phyloP scores from a whole-genome alignment of 1,140 invertebrate genomes.

The Papilio dardanus region DNA sequence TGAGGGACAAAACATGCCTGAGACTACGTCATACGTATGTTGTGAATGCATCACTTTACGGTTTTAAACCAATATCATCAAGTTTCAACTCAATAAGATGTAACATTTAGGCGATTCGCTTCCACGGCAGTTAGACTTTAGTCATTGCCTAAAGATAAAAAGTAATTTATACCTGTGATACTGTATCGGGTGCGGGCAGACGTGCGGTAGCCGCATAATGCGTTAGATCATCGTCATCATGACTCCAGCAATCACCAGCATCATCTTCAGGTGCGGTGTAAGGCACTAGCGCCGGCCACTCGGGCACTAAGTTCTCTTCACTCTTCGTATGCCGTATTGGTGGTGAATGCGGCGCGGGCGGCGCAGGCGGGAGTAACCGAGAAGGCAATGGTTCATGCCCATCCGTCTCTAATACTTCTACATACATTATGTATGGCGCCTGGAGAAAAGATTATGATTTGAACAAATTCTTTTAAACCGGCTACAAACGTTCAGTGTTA shows the following conservation, averaged over 20 bases:
- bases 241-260: conserved; percentile 89
- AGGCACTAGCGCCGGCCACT: conserved; percentile 70
- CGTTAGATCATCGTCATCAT: conserved; percentile 96
- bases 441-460: conserved; percentile 58
- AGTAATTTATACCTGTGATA: conserved; percentile 66
- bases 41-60: too few relatives aligned
- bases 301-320: conserved; percentile 92
- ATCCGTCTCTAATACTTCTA: conserved; percentile 97
- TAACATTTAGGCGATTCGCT: too few relatives aligned
- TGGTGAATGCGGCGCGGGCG: conserved; percentile 73
- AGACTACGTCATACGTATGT: too few relatives aligned
- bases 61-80: too few relatives aligned
- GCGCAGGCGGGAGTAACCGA: conserved; percentile 73
- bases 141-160: too few relatives aligned
- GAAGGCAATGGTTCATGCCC: conserved; percentile 85
- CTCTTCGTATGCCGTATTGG: conserved; percentile 91
- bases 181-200: conserved; percentile 65
- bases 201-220: conserved; percentile 59
- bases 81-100: too few relatives aligned
- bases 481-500: too few relatives aligned
- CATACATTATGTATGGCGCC: conserved; percentile 99
- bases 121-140: too few relatives aligned
- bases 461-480: background rate
- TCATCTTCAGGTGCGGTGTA: conserved; percentile 75
- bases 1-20: too few relatives aligned